These are phyloP conservation scores for Vidua chalybeata DNA, from an alignment of 2,113 vertebrate genomes.

Conservation along the genomic window DNA sequence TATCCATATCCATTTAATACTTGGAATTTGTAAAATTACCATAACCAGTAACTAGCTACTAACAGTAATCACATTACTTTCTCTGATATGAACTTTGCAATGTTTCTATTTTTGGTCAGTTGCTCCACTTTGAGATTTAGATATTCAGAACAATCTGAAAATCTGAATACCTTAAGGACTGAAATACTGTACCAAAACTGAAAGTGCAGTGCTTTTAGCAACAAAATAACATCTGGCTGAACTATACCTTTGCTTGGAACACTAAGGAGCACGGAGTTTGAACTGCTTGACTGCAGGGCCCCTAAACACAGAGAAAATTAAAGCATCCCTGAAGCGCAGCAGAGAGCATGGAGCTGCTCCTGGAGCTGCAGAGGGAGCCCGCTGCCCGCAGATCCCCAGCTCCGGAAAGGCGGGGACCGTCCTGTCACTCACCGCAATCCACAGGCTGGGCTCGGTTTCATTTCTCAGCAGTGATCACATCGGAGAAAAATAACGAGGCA, in stretches of 20 bases:
- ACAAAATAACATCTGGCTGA: background rate
- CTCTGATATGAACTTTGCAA: background rate
- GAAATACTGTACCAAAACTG: background rate
- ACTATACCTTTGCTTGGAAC: background rate
- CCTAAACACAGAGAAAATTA: background rate
- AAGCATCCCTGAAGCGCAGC: background rate
- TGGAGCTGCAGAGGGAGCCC: background rate
- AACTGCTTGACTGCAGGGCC: background rate
- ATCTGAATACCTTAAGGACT: background rate
- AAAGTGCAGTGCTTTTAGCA: background rate
- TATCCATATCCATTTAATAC: background rate
- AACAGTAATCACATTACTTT: background rate
- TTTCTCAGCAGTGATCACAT: background rate
- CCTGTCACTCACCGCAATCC: background rate
- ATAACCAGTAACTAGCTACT: background rate
- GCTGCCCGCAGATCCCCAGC: background rate
- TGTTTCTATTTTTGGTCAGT: background rate
- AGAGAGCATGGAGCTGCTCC: rapidly evolving
- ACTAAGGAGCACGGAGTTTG: background rate
- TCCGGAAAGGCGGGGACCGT: background rate
- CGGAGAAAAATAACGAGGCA: background rate
- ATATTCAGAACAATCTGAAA: background rate
- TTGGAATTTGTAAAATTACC: background rate
- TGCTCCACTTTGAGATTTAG: background rate
- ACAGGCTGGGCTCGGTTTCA: background rate